Evolutionary conservation across 2,113 vertebrate genomes (phyloP), one percentile per base, ranked within the genome.

Genomic region (Pachyramphus minor): DNA sequence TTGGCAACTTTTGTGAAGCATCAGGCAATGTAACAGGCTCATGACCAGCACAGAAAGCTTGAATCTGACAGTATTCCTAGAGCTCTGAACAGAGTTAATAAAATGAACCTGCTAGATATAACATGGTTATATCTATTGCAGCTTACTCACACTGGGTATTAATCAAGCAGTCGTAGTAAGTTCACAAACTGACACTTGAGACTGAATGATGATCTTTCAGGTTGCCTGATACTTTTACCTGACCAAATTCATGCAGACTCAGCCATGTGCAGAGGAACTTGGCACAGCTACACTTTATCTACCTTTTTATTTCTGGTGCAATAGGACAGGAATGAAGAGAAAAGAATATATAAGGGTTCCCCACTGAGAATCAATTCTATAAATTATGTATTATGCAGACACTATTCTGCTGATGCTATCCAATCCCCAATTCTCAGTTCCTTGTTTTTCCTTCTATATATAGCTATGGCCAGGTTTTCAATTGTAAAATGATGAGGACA

Each of bases 341-440:
- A 95, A 84, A 67, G 95, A 82, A 87, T 96, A 60, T 90, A 77
- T 75, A 82, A 96, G 84, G 90, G 71, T 93, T 96, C 77, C 90
- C 97, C 76, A 92, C 71, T 94, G 96, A 93, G 96, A 96, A 84
- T 94, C 94, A 77, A 72, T 73, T 78, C 95, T 85, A 97, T 98
- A 97, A 97, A 97, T 97, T 97, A 97, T 97, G 85, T 94, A 97
- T 98, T 97, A 95, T 96, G 76, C 94, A 96, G 91, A 83, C 86
- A 60, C 90, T 97, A 50, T 96, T 98, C 95, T 93, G 86, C 94
- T 95, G 90, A 95, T 97, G 91, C 44, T 97, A 91, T 94, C 94
- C 55, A 68, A 97, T 97, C 76, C 91, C 93, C 85, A 96, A 53
- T 95, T 96, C 87, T 97, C 87, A 91, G 80, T 96, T 96, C 94